phyloP scores from a whole-genome alignment of 2,113 vertebrate species.

The Cephalopholis sonnerati region DNA sequence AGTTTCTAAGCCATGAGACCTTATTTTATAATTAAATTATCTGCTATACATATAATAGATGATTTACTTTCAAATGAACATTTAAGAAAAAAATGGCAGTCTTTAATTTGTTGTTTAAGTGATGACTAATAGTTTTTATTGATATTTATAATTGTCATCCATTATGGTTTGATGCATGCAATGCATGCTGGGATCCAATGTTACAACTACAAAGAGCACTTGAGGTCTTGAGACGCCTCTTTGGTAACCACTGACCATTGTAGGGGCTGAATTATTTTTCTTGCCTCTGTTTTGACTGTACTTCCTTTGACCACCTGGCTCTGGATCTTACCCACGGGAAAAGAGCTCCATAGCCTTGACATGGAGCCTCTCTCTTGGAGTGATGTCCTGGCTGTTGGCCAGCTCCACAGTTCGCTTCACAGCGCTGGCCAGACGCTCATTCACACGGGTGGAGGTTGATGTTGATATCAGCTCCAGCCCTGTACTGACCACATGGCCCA shows the following conservation, averaged over 20 bases:
- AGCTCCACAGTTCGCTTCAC: slow-evolving; percentile 86
- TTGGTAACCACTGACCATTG: not conserved
- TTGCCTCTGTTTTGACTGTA: not conserved
- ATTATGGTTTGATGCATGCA: not conserved
- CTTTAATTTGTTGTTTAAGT: not conserved
- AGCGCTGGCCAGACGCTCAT: slow-evolving; percentile 84
- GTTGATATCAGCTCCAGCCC: slow-evolving; percentile 90
- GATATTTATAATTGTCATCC: too few species aligned
- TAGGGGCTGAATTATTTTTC: not conserved
- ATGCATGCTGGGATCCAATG: not conserved
- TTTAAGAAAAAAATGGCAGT: not conserved
- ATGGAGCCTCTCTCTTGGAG: slow-evolving; percentile 89
- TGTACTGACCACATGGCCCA: slow-evolving; percentile 92
- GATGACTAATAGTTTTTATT: not conserved
- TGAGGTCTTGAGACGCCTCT: not conserved
- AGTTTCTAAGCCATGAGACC: too few species aligned
- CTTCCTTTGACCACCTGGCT: not conserved
- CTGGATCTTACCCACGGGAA: slow-evolving; percentile 88
- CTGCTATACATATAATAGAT: too few species aligned
- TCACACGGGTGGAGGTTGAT: slow-evolving; percentile 81
- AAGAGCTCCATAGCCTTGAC: slow-evolving; percentile 89
- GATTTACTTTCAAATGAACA: not conserved
- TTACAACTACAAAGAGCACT: not conserved
- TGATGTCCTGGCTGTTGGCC: slow-evolving; percentile 85
- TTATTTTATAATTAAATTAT: too few species aligned